A percentile compares a stretch with the other conserved stretches of the same genome.
phyloP scores from a whole-genome alignment of 2,113 vertebrate genomes.

The Calidris pugnax region DNA sequence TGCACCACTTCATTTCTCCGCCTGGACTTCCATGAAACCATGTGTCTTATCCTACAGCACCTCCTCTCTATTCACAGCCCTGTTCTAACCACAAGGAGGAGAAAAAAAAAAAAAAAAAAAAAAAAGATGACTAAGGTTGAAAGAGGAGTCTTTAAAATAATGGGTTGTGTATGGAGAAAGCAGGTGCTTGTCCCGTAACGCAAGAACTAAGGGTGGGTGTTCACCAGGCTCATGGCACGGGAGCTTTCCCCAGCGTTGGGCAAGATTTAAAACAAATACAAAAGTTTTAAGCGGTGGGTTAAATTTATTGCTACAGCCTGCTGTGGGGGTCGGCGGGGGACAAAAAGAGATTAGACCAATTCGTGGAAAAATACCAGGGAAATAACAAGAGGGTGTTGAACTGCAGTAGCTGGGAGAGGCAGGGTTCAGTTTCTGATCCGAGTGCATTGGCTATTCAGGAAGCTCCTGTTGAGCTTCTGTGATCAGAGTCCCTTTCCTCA shows the following conservation, averaged over 20 bases:
- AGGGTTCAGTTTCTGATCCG: too few relatives aligned
- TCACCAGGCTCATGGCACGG: background rate
- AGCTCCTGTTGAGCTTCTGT: too few relatives aligned
- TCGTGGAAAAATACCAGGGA: conserved; percentile 16
- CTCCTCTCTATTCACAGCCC: background rate
- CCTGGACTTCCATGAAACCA: background rate
- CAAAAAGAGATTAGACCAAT: conserved; percentile 5
- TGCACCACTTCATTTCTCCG: background rate
- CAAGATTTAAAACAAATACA: background rate
- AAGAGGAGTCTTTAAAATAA: background rate
- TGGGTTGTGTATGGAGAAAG: background rate
- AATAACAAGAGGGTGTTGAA: too few relatives aligned
- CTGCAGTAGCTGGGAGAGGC: too few relatives aligned
- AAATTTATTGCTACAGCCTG: background rate
- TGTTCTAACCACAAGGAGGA: background rate
- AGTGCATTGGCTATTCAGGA: too few relatives aligned
- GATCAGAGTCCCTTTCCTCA: too few relatives aligned
- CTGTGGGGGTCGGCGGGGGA: background rate
- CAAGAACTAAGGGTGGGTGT: background rate
- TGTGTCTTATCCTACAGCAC: background rate
- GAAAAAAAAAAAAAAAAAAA: too few relatives aligned
- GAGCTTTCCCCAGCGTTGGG: background rate
- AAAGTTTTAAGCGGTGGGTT: background rate
- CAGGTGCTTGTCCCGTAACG: background rate
- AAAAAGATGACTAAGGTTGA: background rate